Conservation (phyloP, 2,113 vertebrate species). For the Castor canadensis region DNA sequence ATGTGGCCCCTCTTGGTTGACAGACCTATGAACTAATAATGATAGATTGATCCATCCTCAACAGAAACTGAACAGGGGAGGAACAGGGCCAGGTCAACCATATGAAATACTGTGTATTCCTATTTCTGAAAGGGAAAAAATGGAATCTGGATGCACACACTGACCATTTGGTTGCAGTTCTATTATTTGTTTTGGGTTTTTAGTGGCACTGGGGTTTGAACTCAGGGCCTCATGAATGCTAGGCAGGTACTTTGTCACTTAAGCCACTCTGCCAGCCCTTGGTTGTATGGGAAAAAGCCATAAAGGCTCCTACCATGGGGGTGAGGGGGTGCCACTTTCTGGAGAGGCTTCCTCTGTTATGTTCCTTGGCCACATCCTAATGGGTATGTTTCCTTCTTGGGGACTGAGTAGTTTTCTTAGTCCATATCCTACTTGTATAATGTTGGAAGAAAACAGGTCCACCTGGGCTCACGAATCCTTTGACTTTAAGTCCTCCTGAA, state of each 20-base stretch:
- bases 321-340: not conserved
- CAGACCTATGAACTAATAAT: not conserved
- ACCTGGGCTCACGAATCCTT: not conserved
- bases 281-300: not conserved
- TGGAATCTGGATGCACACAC: not conserved
- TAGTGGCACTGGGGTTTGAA: too few relatives aligned
- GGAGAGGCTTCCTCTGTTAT: not conserved
- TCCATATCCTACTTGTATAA: not conserved
- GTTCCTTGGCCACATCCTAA: not conserved
- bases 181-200: not conserved
- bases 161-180: not conserved
- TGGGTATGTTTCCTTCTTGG: too few relatives aligned
- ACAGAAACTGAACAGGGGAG: not conserved
- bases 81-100: not conserved
- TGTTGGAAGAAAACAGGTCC: not conserved
- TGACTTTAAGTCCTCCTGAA: not conserved
- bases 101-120: too few relatives aligned
- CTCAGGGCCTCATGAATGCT: too few relatives aligned
- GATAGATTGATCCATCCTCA: not conserved
- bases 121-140: not conserved
- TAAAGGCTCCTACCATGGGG: too few relatives aligned
- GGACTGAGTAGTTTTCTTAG: not conserved
- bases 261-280: too few relatives aligned
- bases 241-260: too few relatives aligned
- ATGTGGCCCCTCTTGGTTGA: not conserved